A percentile compares a stretch with the other conserved stretches of the same genome.
Conservation (phyloP, 2,888 invertebrate species). For the Strigamia maritima region DNA sequence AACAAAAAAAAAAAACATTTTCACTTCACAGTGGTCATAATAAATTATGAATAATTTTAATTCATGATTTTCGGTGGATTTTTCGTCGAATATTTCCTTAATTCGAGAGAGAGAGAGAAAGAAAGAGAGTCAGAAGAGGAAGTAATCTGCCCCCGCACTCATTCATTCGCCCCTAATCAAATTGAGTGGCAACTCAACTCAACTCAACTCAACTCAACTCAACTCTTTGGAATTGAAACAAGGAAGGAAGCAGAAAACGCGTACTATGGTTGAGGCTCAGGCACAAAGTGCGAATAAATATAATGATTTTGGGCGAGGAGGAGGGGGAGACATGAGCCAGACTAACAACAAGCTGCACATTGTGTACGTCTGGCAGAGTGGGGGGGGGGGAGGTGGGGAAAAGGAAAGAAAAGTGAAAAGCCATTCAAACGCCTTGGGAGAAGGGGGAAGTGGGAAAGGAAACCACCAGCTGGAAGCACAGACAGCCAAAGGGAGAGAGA, state of each 20-base stretch:
- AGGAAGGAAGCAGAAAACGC: neutral
- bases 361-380: neutral
- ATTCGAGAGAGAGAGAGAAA: neutral
- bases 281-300: neutral
- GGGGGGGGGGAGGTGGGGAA: neutral
- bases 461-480: neutral
- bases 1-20: too few species aligned
- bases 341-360: neutral
- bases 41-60: too few species aligned
- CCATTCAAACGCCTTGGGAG: neutral
- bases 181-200: neutral
- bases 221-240: neutral
- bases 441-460: neutral
- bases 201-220: too few species aligned
- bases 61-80: too few species aligned
- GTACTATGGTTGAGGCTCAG: too few species aligned
- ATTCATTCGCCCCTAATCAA: neutral
- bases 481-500: neutral
- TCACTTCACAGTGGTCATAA: too few species aligned
- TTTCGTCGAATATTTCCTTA: neutral
- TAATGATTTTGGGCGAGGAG: neutral
- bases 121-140: neutral
- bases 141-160: neutral
- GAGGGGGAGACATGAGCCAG: neutral
- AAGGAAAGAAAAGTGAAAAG: neutral